These are phyloP conservation scores for Cirrhinus molitorella DNA, from an alignment of 2,797 vertebrate species.

Conservation along the genomic window DNA sequence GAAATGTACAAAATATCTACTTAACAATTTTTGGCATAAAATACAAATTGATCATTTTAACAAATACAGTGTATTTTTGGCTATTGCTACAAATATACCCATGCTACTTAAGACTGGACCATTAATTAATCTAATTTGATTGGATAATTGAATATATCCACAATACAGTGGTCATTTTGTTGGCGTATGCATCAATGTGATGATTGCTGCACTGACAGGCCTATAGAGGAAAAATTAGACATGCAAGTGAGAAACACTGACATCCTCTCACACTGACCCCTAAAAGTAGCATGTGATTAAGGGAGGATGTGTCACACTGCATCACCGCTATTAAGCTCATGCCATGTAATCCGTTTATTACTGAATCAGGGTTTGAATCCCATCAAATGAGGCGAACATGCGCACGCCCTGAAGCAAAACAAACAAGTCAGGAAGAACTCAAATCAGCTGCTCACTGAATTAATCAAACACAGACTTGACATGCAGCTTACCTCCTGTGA, in stretches of 20 bases:
- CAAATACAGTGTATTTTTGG: no score
- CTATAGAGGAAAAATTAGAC: neutral
- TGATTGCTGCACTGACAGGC: neutral
- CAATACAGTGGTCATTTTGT: neutral
- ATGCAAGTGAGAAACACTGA: neutral
- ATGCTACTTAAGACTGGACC: neutral
- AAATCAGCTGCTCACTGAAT: neutral
- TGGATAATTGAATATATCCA: neutral
- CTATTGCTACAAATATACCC: no score
- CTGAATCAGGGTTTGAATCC: conserved; percentile 3
- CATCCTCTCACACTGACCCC: conserved; percentile 16
- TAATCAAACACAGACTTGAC: conserved; percentile 6
- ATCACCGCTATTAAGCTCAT: conserved; percentile 20
- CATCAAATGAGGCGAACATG: conserved; percentile 1
- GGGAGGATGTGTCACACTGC: neutral
- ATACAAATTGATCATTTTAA: no score
- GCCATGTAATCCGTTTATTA: conserved; percentile 19
- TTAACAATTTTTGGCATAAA: no score
- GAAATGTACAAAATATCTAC: no score
- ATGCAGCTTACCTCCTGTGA: neutral
- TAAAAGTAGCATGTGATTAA: conserved; percentile 19
- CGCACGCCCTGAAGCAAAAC: conserved; percentile 7
- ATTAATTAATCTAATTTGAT: neutral
- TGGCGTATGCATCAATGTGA: neutral
- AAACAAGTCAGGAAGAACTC: conserved; percentile 7